Conservation (phyloP, 2,888 invertebrate genomes). For the Tricholauxania praeusta region DNA sequence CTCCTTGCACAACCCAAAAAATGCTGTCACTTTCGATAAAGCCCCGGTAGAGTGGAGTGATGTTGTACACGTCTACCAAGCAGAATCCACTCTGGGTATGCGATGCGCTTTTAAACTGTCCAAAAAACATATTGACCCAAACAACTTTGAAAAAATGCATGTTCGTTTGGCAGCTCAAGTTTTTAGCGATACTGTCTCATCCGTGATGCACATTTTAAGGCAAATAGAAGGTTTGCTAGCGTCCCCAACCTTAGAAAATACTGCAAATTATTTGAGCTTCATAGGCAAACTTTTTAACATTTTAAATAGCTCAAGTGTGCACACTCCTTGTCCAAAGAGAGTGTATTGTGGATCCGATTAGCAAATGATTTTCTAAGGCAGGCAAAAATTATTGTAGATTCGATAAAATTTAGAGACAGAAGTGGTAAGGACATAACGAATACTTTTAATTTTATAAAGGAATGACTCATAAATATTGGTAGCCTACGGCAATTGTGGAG, state of each 20-base stretch:
- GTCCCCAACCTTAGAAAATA: neutral
- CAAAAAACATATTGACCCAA: too few relatives aligned
- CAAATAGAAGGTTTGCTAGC: neutral
- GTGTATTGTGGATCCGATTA: neutral
- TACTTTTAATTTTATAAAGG: too few relatives aligned
- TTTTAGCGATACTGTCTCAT: conserved; percentile 14
- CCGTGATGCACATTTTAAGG: neutral
- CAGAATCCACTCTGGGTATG: neutral
- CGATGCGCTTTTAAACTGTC: too few relatives aligned
- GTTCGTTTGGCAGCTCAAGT: conserved; percentile 18
- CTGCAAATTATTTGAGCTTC: neutral
- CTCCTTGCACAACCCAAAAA: conserved; percentile 28
- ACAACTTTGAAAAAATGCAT: too few relatives aligned
- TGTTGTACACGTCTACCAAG: neutral
- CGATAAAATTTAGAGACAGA: too few relatives aligned
- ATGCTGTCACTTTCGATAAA: conserved; percentile 10
- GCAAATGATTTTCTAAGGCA: conserved; percentile 5
- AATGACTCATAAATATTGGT: too few relatives aligned
- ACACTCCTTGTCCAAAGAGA: neutral
- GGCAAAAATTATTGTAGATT: too few relatives aligned
- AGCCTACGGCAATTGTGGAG: too few relatives aligned
- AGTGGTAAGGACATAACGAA: too few relatives aligned
- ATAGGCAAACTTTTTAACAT: conserved; percentile 12
- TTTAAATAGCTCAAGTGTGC: conserved; percentile 4
- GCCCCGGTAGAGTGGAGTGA: neutral